Conservation (phyloP, 2,797 vertebrate species). For the Megaceryle alcyon region DNA sequence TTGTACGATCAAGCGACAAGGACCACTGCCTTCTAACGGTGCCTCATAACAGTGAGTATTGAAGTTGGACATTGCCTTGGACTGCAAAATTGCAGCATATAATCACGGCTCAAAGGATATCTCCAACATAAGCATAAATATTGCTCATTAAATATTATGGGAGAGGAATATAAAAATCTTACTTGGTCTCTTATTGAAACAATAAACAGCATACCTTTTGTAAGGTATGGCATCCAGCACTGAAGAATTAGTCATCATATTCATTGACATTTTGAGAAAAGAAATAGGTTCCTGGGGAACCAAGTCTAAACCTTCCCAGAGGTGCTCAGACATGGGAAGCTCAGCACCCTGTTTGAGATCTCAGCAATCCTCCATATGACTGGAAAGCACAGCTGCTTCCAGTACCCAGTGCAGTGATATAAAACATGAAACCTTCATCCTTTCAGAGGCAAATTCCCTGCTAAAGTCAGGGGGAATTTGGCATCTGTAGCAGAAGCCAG, state of each 20-base stretch:
- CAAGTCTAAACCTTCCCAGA: background rate
- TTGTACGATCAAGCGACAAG: background rate
- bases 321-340: background rate
- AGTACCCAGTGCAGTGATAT: background rate
- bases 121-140: conserved; percentile 43
- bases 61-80: background rate
- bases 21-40: background rate
- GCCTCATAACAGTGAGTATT: background rate
- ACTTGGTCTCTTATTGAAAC: background rate
- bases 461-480: background rate
- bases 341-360: background rate
- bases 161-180: conserved; percentile 40
- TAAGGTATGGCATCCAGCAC: background rate
- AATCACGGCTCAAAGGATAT: background rate
- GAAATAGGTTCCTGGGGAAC: background rate
- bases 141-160: conserved; percentile 60
- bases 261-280: background rate
- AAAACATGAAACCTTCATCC: background rate
- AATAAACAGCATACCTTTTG: conserved; percentile 1
- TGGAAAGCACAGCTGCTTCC: background rate
- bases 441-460: background rate
- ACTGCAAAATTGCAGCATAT: conserved; percentile 24
- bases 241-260: background rate
- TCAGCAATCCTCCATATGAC: background rate
- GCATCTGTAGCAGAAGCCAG: background rate